Evolutionary conservation across 2,888 invertebrate genomes (phyloP).

Genomic region (Caenorhabditis sp.): DNA sequence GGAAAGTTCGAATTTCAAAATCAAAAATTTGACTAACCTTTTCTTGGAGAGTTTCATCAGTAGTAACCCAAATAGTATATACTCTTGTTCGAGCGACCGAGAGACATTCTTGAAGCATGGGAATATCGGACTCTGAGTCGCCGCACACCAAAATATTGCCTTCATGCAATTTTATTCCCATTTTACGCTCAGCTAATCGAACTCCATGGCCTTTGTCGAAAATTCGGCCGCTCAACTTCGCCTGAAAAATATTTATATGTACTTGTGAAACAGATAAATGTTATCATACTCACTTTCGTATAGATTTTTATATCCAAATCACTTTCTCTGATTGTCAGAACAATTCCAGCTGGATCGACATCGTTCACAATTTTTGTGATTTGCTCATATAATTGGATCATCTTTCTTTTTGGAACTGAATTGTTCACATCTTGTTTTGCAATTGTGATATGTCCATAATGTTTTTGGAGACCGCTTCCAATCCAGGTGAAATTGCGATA

Average conservation of each 20-base stretch:
- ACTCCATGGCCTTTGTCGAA: constrained; percentile 69
- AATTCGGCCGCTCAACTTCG: constrained; percentile 53
- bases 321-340: constrained; percentile 55
- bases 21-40: no score
- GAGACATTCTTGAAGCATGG: constrained; percentile 66
- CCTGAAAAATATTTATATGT: constrained; percentile 6
- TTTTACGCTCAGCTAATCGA: constrained; percentile 48
- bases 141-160: constrained; percentile 64
- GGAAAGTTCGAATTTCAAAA: no score
- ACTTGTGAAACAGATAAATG: neutral
- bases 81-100: constrained; percentile 48
- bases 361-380: constrained; percentile 51
- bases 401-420: constrained; percentile 43
- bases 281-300: constrained; percentile 42
- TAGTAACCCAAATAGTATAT: constrained; percentile 65
- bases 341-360: constrained; percentile 54
- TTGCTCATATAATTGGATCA: constrained; percentile 14
- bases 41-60: constrained; percentile 43
- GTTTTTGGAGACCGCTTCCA: constrained; percentile 65
- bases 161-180: constrained; percentile 53
- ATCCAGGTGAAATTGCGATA: constrained; percentile 63
- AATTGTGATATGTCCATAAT: constrained; percentile 65
- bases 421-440: constrained; percentile 60
- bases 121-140: constrained; percentile 64
- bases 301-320: constrained; percentile 66